Percentiles rank a stretch among this genome's conserved stretches.
Evolutionary conservation across 2,113 vertebrate genomes (phyloP).

Genomic region (Seriola aureovittata): DNA sequence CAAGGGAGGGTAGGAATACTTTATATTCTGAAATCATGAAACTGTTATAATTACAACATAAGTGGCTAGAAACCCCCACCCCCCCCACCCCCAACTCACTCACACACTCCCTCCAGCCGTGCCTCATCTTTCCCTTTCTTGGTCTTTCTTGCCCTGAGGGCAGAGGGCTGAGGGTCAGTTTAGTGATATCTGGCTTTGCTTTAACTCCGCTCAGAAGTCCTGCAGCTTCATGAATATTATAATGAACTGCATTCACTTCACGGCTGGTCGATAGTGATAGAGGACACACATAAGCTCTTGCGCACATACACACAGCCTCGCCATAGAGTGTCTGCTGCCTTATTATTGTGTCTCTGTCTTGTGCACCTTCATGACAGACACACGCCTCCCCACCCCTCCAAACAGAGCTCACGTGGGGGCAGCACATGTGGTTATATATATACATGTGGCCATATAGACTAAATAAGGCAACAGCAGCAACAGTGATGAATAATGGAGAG

Average conservation of each 20-base stretch:
- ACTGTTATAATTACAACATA: background rate
- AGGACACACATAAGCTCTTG: constrained; percentile 19
- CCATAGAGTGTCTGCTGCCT: background rate
- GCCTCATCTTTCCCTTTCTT: constrained; percentile 34
- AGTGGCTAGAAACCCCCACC: background rate
- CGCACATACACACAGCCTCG: constrained; percentile 1
- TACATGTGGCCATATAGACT: constrained; percentile 54
- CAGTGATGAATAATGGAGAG: constrained; percentile 72
- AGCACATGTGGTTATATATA: constrained; percentile 50
- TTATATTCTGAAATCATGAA: background rate
- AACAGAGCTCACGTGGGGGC: constrained; percentile 42
- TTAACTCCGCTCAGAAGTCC: constrained; percentile 41
- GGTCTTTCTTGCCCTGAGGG: constrained; percentile 30
- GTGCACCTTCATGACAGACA: background rate
- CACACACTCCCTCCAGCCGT: background rate
- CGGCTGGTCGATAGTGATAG: constrained; percentile 44
- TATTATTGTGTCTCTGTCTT: constrained; percentile 2
- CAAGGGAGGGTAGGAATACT: background rate
- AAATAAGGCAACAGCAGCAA: constrained; percentile 64
- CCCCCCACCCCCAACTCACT: background rate
- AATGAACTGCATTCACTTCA: constrained; percentile 54
- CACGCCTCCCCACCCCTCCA: constrained; percentile 8
- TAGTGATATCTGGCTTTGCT: constrained; percentile 51
- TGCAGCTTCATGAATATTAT: constrained; percentile 73
- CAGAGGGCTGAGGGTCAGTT: constrained; percentile 46